phyloP scores from a whole-genome alignment of 2,888 invertebrate species.

The Nemapogon koenigi region DNA sequence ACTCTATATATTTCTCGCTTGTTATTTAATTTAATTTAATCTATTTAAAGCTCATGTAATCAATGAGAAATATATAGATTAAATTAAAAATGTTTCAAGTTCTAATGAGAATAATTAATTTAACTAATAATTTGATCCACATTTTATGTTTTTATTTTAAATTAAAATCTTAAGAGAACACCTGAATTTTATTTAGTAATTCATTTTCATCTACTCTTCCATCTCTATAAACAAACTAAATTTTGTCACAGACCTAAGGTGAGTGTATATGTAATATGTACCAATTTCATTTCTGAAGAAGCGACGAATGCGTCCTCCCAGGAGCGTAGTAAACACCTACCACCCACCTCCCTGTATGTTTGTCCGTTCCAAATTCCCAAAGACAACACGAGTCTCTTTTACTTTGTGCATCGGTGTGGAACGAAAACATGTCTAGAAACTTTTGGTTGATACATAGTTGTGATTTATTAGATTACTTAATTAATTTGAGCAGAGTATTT shows the following conservation, averaged over 20 bases:
- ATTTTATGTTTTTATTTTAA: no score
- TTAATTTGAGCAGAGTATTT: slow-evolving; percentile 2
- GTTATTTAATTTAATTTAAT: no score
- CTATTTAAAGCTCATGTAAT: no score
- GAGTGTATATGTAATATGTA: slow-evolving; percentile 43
- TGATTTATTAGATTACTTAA: no score
- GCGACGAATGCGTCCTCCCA: slow-evolving; percentile 37
- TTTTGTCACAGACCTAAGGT: slow-evolving; percentile 8
- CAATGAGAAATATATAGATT: no score
- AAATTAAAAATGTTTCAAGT: no score
- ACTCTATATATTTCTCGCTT: no score
- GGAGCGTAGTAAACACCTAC: slow-evolving; percentile 55
- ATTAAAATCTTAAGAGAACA: no score
- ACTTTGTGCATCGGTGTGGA: slow-evolving; percentile 29
- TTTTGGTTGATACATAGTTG: no score
- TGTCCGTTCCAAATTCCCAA: slow-evolving; percentile 47
- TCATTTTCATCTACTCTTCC: background rate
- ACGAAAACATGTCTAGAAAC: slow-evolving; percentile 6
- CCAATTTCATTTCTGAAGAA: slow-evolving; percentile 53
- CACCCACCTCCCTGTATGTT: slow-evolving; percentile 31
- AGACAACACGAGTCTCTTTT: slow-evolving; percentile 26
- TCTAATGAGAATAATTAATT: no score
- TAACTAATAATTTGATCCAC: no score
- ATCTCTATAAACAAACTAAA: slow-evolving; percentile 2
- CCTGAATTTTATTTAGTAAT: no score